Evolutionary conservation across 1,140 invertebrate species (phyloP), one percentile per base, ranked within the genome.

Genomic region (Diabrotica undecimpunctata): DNA sequence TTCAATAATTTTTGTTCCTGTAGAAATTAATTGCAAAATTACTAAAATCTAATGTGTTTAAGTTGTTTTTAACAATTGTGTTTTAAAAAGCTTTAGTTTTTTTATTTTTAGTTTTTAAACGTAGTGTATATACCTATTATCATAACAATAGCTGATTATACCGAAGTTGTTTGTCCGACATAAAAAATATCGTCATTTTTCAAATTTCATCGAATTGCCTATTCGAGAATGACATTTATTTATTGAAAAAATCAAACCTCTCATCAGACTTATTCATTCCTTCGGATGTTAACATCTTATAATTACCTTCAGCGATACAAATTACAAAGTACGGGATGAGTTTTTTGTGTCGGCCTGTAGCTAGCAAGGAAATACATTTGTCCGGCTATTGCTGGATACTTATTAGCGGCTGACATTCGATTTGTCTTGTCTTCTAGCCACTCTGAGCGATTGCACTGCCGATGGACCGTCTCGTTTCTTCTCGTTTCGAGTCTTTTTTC

Each of bases 341-440:
- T 74, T 75, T 64, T 76, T 76, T 76, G 75, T 72, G 72, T 74
- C 72, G 74, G 72, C 67, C 72, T 69, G 54, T 68, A 61, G 60
- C 56, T 63, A 72, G 66, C 66, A 72, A 72, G 72, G 68, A 75
- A 72, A 75, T 75, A 77, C 77, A 78, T 79, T 78, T 78, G 77
- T 79, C 74, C 75, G 72, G 68, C 74, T 71, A 79, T 79, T 75
- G 76, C 76, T 75, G 73, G 75, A 74, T 75, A 73, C 77, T 79
- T 79, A 79, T 79, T 79, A 79, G 77, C 72, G 77, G 71, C 76
- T 78, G 77, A 78, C 76, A 76, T 79, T 79, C 77, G 77, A 79
- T 79, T 79, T 79, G 77, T 79, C 77, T 79, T 79, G 77, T 77
- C 74, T 73, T 46, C 72, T 66, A 70, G 66, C 66, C 53, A 66